Conservation (phyloP, 1,140 invertebrate genomes). For the Orussus abietinus region DNA sequence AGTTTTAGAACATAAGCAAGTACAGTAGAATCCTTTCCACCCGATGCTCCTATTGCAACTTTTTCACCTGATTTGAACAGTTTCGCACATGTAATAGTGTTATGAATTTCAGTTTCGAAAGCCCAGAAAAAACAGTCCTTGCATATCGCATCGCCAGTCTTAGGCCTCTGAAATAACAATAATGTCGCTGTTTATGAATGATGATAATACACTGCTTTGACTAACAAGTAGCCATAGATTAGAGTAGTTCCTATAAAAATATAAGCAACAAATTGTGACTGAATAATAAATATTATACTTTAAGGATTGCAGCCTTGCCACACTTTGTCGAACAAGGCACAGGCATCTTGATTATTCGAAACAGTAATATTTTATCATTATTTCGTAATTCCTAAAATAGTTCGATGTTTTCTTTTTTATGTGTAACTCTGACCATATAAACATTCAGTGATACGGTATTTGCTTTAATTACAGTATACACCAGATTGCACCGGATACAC, state of each 20-base stretch:
- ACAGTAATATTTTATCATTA: no score
- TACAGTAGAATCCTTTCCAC: constrained; percentile 99
- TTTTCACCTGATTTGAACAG: constrained; percentile 84
- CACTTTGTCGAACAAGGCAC: constrained; percentile 64
- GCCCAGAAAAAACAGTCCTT: constrained; percentile 93
- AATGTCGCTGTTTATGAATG: constrained; percentile 8
- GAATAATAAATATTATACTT: constrained; percentile 54
- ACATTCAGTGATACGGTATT: no score
- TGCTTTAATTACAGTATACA: no score
- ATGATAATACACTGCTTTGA: constrained; percentile 2
- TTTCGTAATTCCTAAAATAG: no score
- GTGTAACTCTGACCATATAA: no score
- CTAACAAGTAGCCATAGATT: constrained; percentile 9
- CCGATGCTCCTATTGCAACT: constrained; percentile 94
- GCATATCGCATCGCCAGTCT: constrained; percentile 88
- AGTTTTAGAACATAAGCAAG: constrained; percentile 88
- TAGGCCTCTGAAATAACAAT: constrained; percentile 67
- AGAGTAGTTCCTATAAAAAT: constrained; percentile 3
- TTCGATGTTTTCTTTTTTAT: no score
- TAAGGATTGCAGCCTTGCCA: constrained; percentile 68
- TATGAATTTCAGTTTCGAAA: constrained; percentile 96
- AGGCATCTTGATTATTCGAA: constrained; percentile 61
- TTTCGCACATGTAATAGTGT: constrained; percentile 82
- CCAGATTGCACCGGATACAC: no score
- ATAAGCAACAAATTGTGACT: background rate